Conservation (phyloP, 2,113 vertebrate species). For the Callithrix jacchus region DNA sequence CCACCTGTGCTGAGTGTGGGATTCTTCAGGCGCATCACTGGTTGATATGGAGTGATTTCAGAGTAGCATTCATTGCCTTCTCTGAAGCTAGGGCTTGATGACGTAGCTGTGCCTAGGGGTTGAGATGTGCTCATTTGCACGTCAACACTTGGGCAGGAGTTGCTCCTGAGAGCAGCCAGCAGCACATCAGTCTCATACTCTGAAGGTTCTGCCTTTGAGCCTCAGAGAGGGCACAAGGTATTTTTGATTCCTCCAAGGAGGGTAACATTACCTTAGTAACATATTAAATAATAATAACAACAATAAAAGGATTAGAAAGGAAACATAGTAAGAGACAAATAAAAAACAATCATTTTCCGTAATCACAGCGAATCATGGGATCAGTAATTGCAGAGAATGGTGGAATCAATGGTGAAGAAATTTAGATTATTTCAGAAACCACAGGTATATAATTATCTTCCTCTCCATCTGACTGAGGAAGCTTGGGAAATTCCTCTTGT, state of each 20-base stretch:
- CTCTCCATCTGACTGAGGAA: no score
- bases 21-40: no score
- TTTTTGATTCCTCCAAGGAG: not conserved
- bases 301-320: no score
- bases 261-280: no score
- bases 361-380: no score
- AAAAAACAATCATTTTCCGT: no score
- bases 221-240: not conserved
- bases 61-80: no score
- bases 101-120: accelerated
- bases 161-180: not conserved
- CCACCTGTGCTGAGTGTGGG: not conserved
- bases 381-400: no score
- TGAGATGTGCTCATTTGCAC: accelerated
- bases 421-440: not conserved
- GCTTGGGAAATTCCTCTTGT: no score
- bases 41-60: not conserved
- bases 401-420: no score
- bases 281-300: no score
- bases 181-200: conserved; percentile 51
- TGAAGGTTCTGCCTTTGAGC: conserved; percentile 34
- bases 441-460: not conserved
- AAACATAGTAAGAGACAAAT: no score
- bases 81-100: not conserved
- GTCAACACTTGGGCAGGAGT: accelerated